phyloP scores from a whole-genome alignment of 1,140 invertebrate species.

The Nomia melanderi region DNA sequence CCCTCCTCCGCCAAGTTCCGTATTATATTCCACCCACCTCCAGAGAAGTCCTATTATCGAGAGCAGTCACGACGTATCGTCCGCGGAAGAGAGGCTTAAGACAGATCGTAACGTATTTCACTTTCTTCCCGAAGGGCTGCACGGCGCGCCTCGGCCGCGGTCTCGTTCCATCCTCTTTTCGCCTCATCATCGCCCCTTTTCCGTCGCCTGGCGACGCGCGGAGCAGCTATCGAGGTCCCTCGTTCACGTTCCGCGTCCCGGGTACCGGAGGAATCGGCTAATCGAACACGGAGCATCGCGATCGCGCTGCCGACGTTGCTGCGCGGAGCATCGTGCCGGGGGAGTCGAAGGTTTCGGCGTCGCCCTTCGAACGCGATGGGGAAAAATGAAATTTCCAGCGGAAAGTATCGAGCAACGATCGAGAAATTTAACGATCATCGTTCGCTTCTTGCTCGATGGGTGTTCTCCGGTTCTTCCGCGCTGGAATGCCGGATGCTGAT shows the following conservation, averaged over 20 bases:
- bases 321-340: slow-evolving; percentile 1
- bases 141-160: not conserved
- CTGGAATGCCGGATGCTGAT: too few species aligned
- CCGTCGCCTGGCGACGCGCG: slow-evolving; percentile 50
- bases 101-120: slow-evolving; percentile 76
- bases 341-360: too few species aligned
- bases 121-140: slow-evolving; percentile 70
- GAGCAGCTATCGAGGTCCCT: not conserved
- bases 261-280: slow-evolving; percentile 61
- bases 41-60: slow-evolving; percentile 76
- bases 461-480: too few species aligned
- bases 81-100: slow-evolving; percentile 70
- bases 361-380: too few species aligned
- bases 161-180: not conserved
- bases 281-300: slow-evolving; percentile 76
- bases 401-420: too few species aligned
- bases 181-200: slow-evolving; percentile 4
- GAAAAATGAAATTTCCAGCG: too few species aligned
- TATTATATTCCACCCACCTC: slow-evolving; percentile 74
- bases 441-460: too few species aligned
- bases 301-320: slow-evolving; percentile 50
- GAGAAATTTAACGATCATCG: too few species aligned
- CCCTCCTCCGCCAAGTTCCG: slow-evolving; percentile 52
- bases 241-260: slow-evolving; percentile 26
- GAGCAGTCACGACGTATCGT: slow-evolving; percentile 76